phyloP scores from a whole-genome alignment of 2,113 vertebrate genomes.

The Gopherus flavomarginatus region DNA sequence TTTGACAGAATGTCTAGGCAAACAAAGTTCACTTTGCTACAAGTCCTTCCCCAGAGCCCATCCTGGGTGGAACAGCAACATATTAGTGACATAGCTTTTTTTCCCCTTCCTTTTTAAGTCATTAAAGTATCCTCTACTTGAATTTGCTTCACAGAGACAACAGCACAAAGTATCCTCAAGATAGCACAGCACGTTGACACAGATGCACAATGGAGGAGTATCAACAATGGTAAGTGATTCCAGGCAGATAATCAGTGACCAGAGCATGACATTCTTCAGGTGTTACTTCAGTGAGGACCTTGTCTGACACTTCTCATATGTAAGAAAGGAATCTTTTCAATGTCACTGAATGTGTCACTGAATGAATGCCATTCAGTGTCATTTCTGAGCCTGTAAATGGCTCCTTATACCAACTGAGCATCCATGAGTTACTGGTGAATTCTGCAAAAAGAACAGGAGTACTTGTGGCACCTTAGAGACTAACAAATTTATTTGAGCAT shows the following conservation, averaged over 20 bases:
- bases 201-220: not conserved
- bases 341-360: accelerated
- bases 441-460: no score
- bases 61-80: not conserved
- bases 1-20: not conserved
- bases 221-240: not conserved
- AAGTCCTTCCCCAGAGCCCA: not conserved
- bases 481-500: no score
- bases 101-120: not conserved
- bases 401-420: accelerated
- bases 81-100: not conserved
- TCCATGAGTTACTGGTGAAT: not conserved
- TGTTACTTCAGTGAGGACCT: not conserved
- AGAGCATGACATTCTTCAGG: accelerated
- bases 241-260: accelerated
- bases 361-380: accelerated
- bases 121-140: not conserved
- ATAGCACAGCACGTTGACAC: accelerated
- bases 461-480: no score
- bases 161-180: accelerated
- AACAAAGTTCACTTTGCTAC: accelerated
- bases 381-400: not conserved
- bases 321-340: not conserved
- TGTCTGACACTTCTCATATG: not conserved
- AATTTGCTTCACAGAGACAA: not conserved